Base-by-base conservation (phyloP, 2,888 invertebrate species). In the Rhingia campestris region DNA sequence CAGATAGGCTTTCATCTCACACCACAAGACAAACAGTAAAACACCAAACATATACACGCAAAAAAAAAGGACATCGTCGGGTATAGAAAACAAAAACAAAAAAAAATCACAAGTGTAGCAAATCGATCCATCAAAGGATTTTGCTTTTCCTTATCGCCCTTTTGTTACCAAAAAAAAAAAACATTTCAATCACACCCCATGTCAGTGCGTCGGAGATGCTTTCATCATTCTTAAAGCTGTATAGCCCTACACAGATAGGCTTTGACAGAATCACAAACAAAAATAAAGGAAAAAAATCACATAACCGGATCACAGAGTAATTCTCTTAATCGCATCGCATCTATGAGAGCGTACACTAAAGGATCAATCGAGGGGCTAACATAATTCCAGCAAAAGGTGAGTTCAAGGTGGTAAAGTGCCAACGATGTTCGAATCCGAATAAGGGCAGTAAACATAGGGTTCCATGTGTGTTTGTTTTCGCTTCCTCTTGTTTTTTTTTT, bases 241-340 rank as follows among this genome's bases (percentile, higher is more conserved):
- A 35, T 37, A n/a, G 37, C 6, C 3, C 6, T 54, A 3, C n/a
- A 3, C n/a, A 22, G 9, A 43, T 33, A 10, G 45, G 30, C 12
- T 39, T 41, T 22, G 51, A 30, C 22, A 61, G 30, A 69, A 67
- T 75, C 47, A 30, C 67, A 47, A 70, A 70, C 54, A 77, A 70
- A 77, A 70, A 77, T 63, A 63, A 72, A 64, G 70, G 45, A 72
- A 56, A 56, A 59, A 56, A 56, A 59, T 70, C 70, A 53, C 75
- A 64, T 75, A 72, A 79, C 69, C 81, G 75, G 76, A 73, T 82
- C 72, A 56, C 63, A 74, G 61, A 73, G 47, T 74, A 79, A 84
- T 79, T 74, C 79, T 49, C 53, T 73, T 84, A 84, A 84, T 79
- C 79, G 69, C 58, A 74, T 43, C 35, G 58, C 69, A 84, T 77